Evolutionary conservation across 2,888 invertebrate species (phyloP).

Genomic region (Mythimna lalbum): DNA sequence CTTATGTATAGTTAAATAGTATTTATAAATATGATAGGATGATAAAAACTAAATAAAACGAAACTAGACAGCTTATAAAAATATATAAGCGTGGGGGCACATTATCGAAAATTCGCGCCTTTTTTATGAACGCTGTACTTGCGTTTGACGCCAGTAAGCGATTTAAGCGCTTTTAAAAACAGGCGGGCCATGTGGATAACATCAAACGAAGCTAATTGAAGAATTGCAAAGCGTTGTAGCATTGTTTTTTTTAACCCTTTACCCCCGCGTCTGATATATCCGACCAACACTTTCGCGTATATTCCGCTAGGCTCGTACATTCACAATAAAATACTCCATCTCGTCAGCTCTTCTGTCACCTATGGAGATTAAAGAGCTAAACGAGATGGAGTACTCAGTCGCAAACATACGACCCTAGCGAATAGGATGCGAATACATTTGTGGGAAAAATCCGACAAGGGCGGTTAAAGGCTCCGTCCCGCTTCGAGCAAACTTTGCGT

Average conservation of each 20-base stretch:
- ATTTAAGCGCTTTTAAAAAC: slow-evolving; percentile 18
- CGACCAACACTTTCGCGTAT: too few relatives aligned
- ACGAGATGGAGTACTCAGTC: too few relatives aligned
- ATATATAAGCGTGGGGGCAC: slow-evolving; percentile 78
- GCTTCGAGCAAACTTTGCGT: neutral
- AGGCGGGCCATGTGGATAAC: neutral
- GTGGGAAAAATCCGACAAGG: too few relatives aligned
- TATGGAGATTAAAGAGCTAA: too few relatives aligned
- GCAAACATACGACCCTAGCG: too few relatives aligned
- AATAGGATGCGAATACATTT: too few relatives aligned
- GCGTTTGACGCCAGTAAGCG: slow-evolving; percentile 62
- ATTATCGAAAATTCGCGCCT: slow-evolving; percentile 44
- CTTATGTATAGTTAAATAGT: slow-evolving; percentile 69
- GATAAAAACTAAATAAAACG: slow-evolving; percentile 68
- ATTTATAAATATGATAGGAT: slow-evolving; percentile 72
- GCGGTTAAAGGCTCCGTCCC: too few relatives aligned
- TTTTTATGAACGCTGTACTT: slow-evolving; percentile 30
- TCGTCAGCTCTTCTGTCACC: too few relatives aligned
- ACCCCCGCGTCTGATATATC: too few relatives aligned
- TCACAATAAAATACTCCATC: too few relatives aligned
- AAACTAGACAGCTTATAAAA: slow-evolving; percentile 78
- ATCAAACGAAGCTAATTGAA: slow-evolving; percentile 30
- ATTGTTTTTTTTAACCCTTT: neutral
- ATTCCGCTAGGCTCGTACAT: too few relatives aligned
- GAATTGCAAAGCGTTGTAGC: slow-evolving; percentile 24